Evolutionary conservation across 1,140 invertebrate species (phyloP), one percentile per base, ranked within the genome.

Genomic region (Drosophila kikkawai): DNA sequence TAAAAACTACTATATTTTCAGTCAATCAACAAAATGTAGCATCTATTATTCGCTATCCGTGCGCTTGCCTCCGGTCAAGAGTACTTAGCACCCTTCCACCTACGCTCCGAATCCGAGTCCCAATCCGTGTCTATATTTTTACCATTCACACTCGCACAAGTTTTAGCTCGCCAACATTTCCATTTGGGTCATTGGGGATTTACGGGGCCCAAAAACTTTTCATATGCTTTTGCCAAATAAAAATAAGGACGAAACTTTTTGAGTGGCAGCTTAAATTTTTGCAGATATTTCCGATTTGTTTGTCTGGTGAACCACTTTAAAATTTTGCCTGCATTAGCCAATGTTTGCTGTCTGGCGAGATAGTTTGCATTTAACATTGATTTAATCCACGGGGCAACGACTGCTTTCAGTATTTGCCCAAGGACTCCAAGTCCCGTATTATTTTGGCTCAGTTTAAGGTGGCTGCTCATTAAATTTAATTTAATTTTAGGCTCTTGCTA

Each of bases 141-240:
- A 34, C 36, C 61, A 71, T 42, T 58, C 42, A 42, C 69, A 59
- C 55, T 41, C 29, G 41, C 11, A 59, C 45, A 71, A 42, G 29
- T 59, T 73, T 50, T 37, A 29, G 66, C 39, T 41, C 22, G 29
- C 44, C 56, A 51, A 41, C 67, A 71, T 48, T 73, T 71, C 45
- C 41, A 71, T 73, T 71, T 51, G 32, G 69, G 53, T 60, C 53
- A 71, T 71, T 71, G 69, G 67, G 44, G 53, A 71, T 58, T 71
- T 71, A 70, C 42, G 37, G 65, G 26, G 34, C 26, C 34, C 39
- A 11, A 70, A 26, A 71, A 56, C 19, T 71, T 57, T 71, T 29
- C 66, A 69, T 69, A 69, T 66, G 66, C 60, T 44, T 65, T 53
- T 66, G 60, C 66, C 45, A 45, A 45, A 44, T 4, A 63, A 53